Evolutionary conservation across 2,797 vertebrate species (phyloP).

Genomic region (Triplophysa yarkandensis): DNA sequence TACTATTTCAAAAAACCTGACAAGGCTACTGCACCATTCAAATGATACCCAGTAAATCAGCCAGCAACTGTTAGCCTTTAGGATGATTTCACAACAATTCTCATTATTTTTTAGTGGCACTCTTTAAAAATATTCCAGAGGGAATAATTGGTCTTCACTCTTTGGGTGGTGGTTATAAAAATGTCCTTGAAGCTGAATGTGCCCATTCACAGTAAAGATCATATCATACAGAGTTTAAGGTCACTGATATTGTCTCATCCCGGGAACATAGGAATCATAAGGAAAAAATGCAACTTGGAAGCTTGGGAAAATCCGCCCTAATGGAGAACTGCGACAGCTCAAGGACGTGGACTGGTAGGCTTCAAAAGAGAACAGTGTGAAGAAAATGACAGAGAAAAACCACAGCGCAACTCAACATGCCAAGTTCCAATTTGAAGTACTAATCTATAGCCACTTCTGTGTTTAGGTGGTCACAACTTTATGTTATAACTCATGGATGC

Average conservation of each 20-base stretch:
- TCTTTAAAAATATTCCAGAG: constrained; percentile 29
- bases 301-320: constrained; percentile 4
- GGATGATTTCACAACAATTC: constrained; percentile 20
- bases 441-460: not conserved
- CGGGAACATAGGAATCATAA: constrained; percentile 36
- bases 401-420: constrained; percentile 15
- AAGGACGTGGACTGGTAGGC: constrained; percentile 18
- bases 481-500: not conserved
- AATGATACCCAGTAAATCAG: not conserved
- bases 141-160: constrained; percentile 29
- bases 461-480: constrained; percentile 1
- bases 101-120: constrained; percentile 30
- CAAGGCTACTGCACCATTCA: not conserved
- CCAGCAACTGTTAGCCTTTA: constrained; percentile 19
- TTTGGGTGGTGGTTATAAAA: constrained; percentile 46
- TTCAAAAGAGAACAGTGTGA: not conserved
- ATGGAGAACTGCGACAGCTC: constrained; percentile 23
- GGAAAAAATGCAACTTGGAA: constrained; percentile 41
- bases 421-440: not conserved
- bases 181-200: constrained; percentile 22
- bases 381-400: not conserved
- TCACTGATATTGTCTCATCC: constrained; percentile 39
- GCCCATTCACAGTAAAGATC: constrained; percentile 38
- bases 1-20: not conserved
- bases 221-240: constrained; percentile 39